Base-by-base conservation (phyloP, 2,797 vertebrate genomes). In the Halcyon badia region DNA sequence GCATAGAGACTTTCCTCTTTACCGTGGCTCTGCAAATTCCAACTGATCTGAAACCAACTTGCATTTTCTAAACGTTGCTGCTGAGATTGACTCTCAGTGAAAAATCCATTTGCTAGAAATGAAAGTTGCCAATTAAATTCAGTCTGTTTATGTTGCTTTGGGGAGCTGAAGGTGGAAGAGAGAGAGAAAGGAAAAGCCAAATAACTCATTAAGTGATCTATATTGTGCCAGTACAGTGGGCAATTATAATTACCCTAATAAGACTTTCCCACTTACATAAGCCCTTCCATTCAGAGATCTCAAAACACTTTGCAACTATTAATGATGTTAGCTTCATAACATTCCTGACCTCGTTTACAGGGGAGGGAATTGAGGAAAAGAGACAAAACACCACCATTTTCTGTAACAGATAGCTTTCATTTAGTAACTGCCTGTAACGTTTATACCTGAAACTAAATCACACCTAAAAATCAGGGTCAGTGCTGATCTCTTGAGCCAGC, bases 161-260 rank as follows among this genome's bases (percentile, higher is more conserved):
- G 87, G 91, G 88, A 96, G 60, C 28, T 56, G 49, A 58, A 62
- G 14, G 28, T 30, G 24, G 58, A 33, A 46, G 51, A 46, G 51
- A 56, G 66, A 80, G 41, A 83, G 42, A 90, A 79, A 79, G 66
- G 33, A 94, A 87, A 97, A 96, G 81, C 84, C 86, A 91, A 94
- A 85, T 89, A 94, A 96, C 86, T 94, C 87, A 94, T 92, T 91
- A 93, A 94, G 83, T 88, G 83, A 91, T 95, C 94, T 94, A 91
- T 64, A 96, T 66, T 90, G 87, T 86, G 84, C 84, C 62, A 68
- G 86, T 87, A 82, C 21, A 51, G 73, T 83, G 79, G 33, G 83
- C 75, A 96, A 92, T 92, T 87, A 88, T 90, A 91, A 96, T 97
- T 90, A 96, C 46, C 57, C 82, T 96, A 94, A 91, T 95, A 95